A percentile compares a stretch with the other conserved stretches of the same genome.
These are phyloP conservation scores for Anniella stebbinsi DNA, from an alignment of 2,797 vertebrate species.

Conservation along the genomic window DNA sequence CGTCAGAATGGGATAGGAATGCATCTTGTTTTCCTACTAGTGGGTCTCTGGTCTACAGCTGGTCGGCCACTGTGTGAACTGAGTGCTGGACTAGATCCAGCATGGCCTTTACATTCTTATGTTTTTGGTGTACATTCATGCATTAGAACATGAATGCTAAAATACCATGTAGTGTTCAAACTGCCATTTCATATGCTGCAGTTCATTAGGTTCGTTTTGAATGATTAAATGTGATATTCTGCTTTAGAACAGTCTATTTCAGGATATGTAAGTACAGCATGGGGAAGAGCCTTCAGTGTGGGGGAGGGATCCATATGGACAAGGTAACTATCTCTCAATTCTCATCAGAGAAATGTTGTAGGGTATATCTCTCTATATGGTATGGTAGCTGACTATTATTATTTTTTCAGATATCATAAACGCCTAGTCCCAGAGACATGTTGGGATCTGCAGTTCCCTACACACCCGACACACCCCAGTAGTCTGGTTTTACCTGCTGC, in stretches of 20 bases:
- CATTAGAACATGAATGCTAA: background rate
- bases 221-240: background rate
- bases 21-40: background rate
- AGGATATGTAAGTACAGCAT: background rate
- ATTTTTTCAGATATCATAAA: constrained; percentile 4
- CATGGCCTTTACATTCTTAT: too few relatives aligned
- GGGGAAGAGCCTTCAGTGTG: background rate
- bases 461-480: constrained; percentile 60
- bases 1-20: background rate
- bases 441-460: constrained; percentile 69
- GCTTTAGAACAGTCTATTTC: too few relatives aligned
- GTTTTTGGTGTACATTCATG: background rate
- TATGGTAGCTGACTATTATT: background rate
- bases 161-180: background rate
- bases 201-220: background rate
- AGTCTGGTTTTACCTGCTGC: constrained; percentile 76
- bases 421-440: constrained; percentile 44
- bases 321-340: background rate
- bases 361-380: background rate
- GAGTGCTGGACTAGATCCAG: too few relatives aligned
- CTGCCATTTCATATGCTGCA: background rate
- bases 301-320: background rate
- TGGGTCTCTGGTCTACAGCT: too few relatives aligned
- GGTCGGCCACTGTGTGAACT: too few relatives aligned
- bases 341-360: background rate